These are phyloP conservation scores for Chiloscyllium punctatum DNA, from an alignment of 2,797 vertebrate species.

Conservation along the genomic window DNA sequence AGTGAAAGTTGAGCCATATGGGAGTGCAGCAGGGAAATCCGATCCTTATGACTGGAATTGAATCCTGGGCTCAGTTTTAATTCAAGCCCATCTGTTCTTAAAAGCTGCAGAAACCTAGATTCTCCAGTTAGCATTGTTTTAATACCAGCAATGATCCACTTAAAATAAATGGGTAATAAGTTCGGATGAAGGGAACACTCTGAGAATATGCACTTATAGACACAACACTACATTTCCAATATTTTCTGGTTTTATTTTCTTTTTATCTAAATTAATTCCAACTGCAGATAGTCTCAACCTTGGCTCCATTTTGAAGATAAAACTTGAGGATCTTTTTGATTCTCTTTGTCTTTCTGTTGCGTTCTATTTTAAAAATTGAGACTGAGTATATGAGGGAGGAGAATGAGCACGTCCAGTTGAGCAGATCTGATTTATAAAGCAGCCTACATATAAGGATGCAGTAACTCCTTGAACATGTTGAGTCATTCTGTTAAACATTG, in stretches of 20 bases:
- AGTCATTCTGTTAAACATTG: neutral
- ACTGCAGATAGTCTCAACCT: neutral
- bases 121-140: neutral
- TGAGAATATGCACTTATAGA: neutral
- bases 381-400: neutral
- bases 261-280: neutral
- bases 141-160: neutral
- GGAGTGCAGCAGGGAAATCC: neutral
- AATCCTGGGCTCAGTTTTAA: constrained; percentile 20
- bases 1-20: neutral
- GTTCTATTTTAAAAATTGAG: neutral
- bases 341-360: neutral
- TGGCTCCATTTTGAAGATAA: too few species aligned
- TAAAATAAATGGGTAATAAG: neutral
- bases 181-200: neutral
- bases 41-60: neutral
- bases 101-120: neutral
- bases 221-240: too few species aligned
- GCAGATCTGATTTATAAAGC: neutral
- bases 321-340: neutral
- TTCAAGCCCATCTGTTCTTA: constrained; percentile 18
- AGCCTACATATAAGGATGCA: neutral
- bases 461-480: too few species aligned
- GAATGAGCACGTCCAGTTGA: neutral
- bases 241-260: neutral